Percentiles rank a stretch among this genome's conserved stretches.
These are phyloP conservation scores for Hedychridium roseum DNA, from an alignment of 2,888 invertebrate species.

Conservation along the genomic window DNA sequence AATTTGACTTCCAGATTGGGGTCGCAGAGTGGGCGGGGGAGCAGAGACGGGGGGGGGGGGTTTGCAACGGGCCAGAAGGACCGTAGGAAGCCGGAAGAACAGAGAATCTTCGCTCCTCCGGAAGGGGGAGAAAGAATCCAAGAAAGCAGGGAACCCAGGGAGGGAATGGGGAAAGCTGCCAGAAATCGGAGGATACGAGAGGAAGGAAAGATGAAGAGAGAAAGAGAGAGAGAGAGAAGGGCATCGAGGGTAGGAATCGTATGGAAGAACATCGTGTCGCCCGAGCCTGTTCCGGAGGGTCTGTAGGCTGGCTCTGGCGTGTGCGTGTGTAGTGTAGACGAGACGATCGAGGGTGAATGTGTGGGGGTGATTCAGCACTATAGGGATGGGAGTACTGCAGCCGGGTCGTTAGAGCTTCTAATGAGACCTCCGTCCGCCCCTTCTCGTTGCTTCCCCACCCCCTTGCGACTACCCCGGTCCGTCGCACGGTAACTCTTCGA, in stretches of 20 bases:
- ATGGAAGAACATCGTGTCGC: conserved; percentile 26
- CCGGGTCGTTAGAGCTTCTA: conserved; percentile 63
- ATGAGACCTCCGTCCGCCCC: conserved; percentile 49
- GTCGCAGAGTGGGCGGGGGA: conserved; percentile 28
- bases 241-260: conserved; percentile 21
- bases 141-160: too few relatives aligned
- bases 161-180: background rate
- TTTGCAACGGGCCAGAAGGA: background rate
- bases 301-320: conserved; percentile 26
- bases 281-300: conserved; percentile 27
- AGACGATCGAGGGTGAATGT: conserved; percentile 27
- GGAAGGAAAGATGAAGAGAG: conserved; percentile 11
- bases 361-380: conserved; percentile 50
- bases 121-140: too few relatives aligned
- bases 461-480: conserved; percentile 16
- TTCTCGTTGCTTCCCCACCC: conserved; percentile 8
- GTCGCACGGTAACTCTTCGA: conserved; percentile 13
- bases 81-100: background rate
- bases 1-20: conserved; percentile 60
- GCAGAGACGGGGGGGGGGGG: conserved; percentile 12
- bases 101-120: too few relatives aligned
- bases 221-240: conserved; percentile 18
- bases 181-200: conserved; percentile 1
- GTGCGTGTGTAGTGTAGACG: conserved; percentile 25
- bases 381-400: conserved; percentile 49